Evolutionary conservation across 2,797 vertebrate species (phyloP).

Genomic region (Neosilurus hyrtlii): DNA sequence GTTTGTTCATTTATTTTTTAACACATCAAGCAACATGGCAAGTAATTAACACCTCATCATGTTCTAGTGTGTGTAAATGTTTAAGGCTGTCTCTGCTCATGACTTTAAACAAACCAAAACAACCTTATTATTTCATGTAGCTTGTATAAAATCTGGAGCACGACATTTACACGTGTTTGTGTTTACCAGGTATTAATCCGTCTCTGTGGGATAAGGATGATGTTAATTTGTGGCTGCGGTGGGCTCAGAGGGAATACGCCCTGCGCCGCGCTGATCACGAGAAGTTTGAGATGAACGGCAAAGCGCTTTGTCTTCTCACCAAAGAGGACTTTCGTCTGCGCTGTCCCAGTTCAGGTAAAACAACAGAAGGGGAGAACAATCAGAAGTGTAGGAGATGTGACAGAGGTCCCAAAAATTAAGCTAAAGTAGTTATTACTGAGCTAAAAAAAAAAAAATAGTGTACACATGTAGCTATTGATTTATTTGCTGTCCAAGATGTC

Average conservation of each 20-base stretch:
- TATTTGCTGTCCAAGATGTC: neutral
- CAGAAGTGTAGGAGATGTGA: no score
- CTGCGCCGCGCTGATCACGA: conserved; percentile 70
- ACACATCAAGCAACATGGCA: no score
- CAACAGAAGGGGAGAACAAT: neutral
- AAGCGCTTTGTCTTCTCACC: conserved; percentile 87
- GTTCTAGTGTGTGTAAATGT: neutral
- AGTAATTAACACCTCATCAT: neutral
- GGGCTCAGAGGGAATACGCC: conserved; percentile 87
- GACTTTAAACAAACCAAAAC: no score
- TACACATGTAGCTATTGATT: neutral
- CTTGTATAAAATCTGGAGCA: neutral
- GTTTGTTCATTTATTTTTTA: no score
- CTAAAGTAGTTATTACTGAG: neutral
- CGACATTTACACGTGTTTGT: neutral
- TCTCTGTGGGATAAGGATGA: conserved; percentile 89
- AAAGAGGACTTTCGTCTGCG: conserved; percentile 89
- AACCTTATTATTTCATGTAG: neutral
- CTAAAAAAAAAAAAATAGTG: no score
- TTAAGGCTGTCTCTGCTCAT: neutral
- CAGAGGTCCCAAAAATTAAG: neutral
- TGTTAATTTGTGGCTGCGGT: conserved; percentile 84
- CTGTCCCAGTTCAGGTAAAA: conserved; percentile 84
- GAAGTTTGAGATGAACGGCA: conserved; percentile 89
- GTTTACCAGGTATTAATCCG: conserved; percentile 83